Conservation (phyloP, 2,888 invertebrate species). For the Clepsis dumicolana region DNA sequence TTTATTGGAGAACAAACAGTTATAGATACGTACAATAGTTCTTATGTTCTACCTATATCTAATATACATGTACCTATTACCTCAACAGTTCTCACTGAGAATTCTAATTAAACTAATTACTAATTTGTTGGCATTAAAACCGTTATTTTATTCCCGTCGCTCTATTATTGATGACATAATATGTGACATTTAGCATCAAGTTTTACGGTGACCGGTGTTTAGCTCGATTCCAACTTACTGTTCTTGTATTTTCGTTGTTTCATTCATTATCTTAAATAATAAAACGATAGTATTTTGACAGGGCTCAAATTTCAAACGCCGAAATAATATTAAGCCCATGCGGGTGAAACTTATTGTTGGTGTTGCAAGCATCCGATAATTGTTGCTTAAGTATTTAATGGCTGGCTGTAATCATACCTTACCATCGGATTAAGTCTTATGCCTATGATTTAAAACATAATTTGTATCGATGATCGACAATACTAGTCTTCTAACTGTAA, state of each 20-base stretch:
- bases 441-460: no score
- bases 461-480: constrained; percentile 4
- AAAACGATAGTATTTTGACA: background rate
- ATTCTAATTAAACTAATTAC: no score
- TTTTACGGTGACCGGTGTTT: background rate
- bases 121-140: background rate
- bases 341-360: no score
- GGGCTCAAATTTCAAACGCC: background rate
- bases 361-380: no score
- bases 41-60: no score
- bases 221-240: background rate
- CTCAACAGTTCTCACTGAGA: no score
- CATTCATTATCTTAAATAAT: background rate
- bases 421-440: no score
- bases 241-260: background rate
- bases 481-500: background rate
- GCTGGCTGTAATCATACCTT: no score
- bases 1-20: no score
- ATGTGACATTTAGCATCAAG: background rate
- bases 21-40: no score
- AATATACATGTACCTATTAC: no score
- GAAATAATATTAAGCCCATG: background rate
- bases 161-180: constrained; percentile 6
- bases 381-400: no score
- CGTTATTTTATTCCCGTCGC: background rate